Conservation (phyloP, 2,113 vertebrate genomes). For the Patagioenas fasciata region DNA sequence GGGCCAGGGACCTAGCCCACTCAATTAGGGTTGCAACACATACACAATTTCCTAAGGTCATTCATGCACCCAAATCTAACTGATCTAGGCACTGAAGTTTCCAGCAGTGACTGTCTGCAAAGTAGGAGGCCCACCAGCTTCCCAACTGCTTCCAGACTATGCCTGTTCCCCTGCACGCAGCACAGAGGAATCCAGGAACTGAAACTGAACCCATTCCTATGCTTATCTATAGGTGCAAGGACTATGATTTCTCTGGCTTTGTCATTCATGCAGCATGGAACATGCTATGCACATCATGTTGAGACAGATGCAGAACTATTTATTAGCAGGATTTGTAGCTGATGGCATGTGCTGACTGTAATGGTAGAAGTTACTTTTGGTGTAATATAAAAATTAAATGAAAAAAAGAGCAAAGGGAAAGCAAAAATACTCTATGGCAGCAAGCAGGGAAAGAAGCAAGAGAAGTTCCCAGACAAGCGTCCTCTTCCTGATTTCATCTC, state of each 20-base stretch:
- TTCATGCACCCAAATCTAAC: background rate
- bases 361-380: background rate
- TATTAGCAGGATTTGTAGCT: background rate
- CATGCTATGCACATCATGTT: background rate
- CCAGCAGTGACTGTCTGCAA: background rate
- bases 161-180: background rate
- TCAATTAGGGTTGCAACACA: background rate
- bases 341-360: background rate
- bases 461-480: background rate
- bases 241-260: background rate
- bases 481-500: background rate
- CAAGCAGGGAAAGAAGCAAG: background rate
- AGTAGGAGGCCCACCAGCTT: background rate
- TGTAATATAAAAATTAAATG: background rate
- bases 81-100: background rate
- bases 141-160: fast-evolving
- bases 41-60: background rate
- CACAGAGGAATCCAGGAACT: background rate
- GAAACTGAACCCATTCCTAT: background rate
- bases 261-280: background rate
- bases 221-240: fast-evolving
- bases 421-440: background rate
- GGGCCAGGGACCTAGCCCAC: background rate
- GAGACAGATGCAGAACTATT: background rate
- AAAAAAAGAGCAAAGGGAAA: background rate